Conservation (phyloP, 2,113 vertebrate species). For the Solea solea region DNA sequence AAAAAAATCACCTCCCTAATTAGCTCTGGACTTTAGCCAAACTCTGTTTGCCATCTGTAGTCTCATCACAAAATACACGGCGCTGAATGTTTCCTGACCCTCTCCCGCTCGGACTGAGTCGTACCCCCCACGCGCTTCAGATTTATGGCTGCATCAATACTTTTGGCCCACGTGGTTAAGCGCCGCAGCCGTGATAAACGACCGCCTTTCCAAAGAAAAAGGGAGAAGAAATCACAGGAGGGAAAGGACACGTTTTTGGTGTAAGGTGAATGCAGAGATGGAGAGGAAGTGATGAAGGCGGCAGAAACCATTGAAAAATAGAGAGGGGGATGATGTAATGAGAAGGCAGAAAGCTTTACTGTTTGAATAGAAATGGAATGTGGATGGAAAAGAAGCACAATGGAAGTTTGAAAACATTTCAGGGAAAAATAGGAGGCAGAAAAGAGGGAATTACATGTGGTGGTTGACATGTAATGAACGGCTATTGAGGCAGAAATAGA, state of each 20-base stretch:
- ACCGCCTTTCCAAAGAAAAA: slow-evolving; percentile 14
- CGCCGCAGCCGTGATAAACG: slow-evolving; percentile 60
- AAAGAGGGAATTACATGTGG: not conserved
- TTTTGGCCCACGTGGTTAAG: slow-evolving; percentile 23
- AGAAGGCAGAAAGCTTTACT: not conserved
- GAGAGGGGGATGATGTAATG: not conserved
- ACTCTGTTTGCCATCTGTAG: slow-evolving; percentile 52
- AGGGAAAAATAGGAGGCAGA: not conserved
- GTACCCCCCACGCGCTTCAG: slow-evolving; percentile 48
- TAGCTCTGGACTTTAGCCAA: slow-evolving; percentile 50
- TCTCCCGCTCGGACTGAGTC: slow-evolving; percentile 55
- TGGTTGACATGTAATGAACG: not conserved
- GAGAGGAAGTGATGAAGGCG: slow-evolving; percentile 6
- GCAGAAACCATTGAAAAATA: not conserved
- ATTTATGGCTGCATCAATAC: slow-evolving; percentile 62
- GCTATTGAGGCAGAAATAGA: not conserved
- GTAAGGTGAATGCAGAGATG: slow-evolving; percentile 37
- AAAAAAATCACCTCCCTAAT: slow-evolving; percentile 38
- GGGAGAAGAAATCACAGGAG: slow-evolving; percentile 50
- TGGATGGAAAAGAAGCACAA: not conserved
- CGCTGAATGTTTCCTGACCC: slow-evolving; percentile 62
- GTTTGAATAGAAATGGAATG: not conserved
- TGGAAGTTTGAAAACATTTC: not conserved
- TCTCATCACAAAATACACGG: slow-evolving; percentile 52
- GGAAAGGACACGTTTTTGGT: slow-evolving; percentile 53